Conservation (phyloP, 2,888 invertebrate species). For the Oscheius sp. region DNA sequence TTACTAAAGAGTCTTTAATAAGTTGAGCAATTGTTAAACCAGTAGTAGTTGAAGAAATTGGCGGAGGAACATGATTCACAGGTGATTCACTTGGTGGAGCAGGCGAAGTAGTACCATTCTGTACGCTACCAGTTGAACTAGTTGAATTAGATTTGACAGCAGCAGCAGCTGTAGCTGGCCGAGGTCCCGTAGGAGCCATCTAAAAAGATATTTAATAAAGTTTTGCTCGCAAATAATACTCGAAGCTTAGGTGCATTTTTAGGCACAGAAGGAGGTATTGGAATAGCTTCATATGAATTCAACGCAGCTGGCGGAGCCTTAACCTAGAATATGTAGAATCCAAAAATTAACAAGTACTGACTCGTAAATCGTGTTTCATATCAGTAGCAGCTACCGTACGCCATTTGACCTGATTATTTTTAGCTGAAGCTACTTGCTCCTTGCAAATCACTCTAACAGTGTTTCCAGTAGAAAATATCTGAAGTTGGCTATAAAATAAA, state of each 20-base stretch:
- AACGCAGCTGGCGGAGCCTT: slow-evolving; percentile 5
- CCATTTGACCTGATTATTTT: slow-evolving; percentile 42
- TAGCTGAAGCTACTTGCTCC: slow-evolving; percentile 38
- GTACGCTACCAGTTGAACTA: too few species aligned
- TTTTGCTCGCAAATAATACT: not conserved
- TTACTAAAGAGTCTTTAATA: not conserved
- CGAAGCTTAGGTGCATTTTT: slow-evolving; percentile 1
- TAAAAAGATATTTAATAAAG: not conserved
- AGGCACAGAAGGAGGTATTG: not conserved
- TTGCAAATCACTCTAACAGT: slow-evolving; percentile 36
- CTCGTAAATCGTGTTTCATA: slow-evolving; percentile 35
- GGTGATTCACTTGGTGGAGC: not conserved
- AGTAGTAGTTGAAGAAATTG: not conserved
- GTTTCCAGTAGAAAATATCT: slow-evolving; percentile 35
- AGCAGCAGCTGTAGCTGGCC: slow-evolving; percentile 15
- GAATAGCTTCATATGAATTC: slow-evolving; percentile 4
- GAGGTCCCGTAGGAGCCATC: slow-evolving; percentile 1
- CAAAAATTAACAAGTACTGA: slow-evolving; percentile 3
- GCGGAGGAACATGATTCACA: not conserved
- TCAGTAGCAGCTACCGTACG: slow-evolving; percentile 39
- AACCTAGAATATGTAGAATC: not conserved
- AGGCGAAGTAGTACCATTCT: not conserved
- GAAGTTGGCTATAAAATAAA: not conserved
- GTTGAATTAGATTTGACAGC: slow-evolving; percentile 1
- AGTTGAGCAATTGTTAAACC: not conserved